Conservation (phyloP, 1,140 invertebrate genomes). For the Lepidotrigona ventralis region DNA sequence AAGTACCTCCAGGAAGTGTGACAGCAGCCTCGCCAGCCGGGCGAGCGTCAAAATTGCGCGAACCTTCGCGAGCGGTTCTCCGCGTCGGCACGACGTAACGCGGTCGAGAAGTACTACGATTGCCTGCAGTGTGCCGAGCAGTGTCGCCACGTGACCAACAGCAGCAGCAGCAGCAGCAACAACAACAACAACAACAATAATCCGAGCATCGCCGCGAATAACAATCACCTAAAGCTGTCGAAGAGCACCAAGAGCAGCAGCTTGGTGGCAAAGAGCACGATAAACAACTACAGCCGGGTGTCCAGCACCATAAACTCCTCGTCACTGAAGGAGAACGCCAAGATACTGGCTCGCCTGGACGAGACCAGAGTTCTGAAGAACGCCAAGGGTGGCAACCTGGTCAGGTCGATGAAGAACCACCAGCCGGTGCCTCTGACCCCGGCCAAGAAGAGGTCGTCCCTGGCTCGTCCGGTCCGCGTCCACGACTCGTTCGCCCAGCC, state of each 20-base stretch:
- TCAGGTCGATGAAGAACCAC: slow-evolving; percentile 26
- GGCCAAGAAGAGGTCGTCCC: slow-evolving; percentile 71
- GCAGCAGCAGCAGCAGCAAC: slow-evolving; percentile 37
- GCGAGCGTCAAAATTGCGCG: slow-evolving; percentile 65
- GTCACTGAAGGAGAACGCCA: slow-evolving; percentile 16
- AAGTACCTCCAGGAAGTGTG: slow-evolving; percentile 93
- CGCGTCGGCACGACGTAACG: slow-evolving; percentile 65
- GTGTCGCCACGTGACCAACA: slow-evolving; percentile 72
- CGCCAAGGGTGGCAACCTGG: slow-evolving; percentile 48
- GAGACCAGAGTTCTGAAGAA: slow-evolving; percentile 39
- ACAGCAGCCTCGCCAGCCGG: slow-evolving; percentile 80
- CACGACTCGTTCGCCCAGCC: slow-evolving; percentile 72
- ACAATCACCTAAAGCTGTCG: slow-evolving; percentile 15
- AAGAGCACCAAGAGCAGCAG: slow-evolving; percentile 29
- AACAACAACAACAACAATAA: slow-evolving; percentile 47
- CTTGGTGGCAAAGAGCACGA: slow-evolving; percentile 23
- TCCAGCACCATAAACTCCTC: slow-evolving; percentile 31
- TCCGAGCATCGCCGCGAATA: slow-evolving; percentile 36
- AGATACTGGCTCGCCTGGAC: slow-evolving; percentile 18
- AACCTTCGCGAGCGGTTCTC: slow-evolving; percentile 66
- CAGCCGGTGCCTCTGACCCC: slow-evolving; percentile 62
- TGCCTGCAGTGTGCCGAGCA: slow-evolving; percentile 78
- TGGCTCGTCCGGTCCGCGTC: slow-evolving; percentile 74
- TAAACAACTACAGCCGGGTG: slow-evolving; percentile 18
- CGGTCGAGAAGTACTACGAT: slow-evolving; percentile 78